Evolutionary conservation across 2,888 invertebrate species (phyloP), one percentile per base, ranked within the genome.

Genomic region (Dryomyza anilis): DNA sequence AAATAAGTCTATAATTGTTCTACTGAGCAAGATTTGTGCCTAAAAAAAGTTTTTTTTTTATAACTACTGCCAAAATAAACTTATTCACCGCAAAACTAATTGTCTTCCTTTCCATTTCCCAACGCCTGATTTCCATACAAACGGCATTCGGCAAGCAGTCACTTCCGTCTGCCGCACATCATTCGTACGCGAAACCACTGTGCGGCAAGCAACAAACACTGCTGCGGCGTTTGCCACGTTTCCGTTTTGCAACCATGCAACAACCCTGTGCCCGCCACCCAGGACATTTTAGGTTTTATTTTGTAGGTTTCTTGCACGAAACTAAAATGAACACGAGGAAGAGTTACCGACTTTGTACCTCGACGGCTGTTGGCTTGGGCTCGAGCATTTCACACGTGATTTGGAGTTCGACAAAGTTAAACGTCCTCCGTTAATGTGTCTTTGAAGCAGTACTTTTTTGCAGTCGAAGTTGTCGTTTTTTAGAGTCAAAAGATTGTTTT

Each of bases 321-420:
- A 25, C 30, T 14, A 48, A 48, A 8, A 4, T 10, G 2, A 25
- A 50, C 21, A 60, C 25, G 25, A 14, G 19, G 25, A 36, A 46
- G 48, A 67, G 64, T 60, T 43, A 52, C 50, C 63, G 63, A 64
- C 66, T 62, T 64, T 55, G 23, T 55, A 65, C 60, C 46, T 60
- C 52, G 30, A 30, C 56, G 60, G 25, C 43, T 67, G 66, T 36
- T 55, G 60, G 50, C 66, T 36, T 58, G n/a, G 46, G 59, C 39
- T 57, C 58, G 61, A 67, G 63, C 65, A 66, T 69, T 72, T 72
- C 67, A 71, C 70, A 72, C 71, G 69, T 69, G 69, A 62, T 65
- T 46, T 65, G 58, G 67, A 65, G 65, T 59, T 71, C 66, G 62
- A 50, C 65, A 60, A 62, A 69, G 68, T 69, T 68, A 55, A 68